Percentiles rank a stretch among this genome's conserved stretches.
Evolutionary conservation across 2,797 vertebrate genomes (phyloP).

Genomic region (Poecilia velifera): DNA sequence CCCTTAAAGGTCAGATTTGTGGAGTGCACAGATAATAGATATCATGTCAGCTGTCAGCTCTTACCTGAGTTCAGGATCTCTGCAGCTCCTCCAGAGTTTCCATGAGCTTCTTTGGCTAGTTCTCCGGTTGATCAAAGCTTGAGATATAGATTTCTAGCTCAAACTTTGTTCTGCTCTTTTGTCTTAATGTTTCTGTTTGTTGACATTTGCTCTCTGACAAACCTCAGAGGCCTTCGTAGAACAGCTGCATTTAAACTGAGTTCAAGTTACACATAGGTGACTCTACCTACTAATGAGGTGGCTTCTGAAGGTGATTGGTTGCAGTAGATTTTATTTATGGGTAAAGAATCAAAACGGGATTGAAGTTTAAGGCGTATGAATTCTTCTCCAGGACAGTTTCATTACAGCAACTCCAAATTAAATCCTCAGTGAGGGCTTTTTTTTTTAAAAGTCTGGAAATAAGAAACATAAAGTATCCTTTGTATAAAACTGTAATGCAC

Average conservation of each 20-base stretch:
- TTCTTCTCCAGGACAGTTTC: background rate
- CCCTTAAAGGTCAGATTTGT: background rate
- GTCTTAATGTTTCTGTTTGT: background rate
- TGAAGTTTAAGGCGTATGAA: background rate
- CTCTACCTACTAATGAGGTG: background rate
- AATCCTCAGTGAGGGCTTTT: background rate
- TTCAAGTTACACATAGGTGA: background rate
- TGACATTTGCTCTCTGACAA: background rate
- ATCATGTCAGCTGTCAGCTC: background rate
- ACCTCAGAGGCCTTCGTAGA: background rate
- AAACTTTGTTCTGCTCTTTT: background rate
- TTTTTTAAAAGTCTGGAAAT: background rate
- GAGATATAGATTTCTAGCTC: background rate
- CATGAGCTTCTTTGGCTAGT: background rate
- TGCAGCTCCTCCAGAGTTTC: background rate
- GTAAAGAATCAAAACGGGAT: background rate
- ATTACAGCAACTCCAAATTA: background rate
- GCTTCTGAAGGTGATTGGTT: background rate
- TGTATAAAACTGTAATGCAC: background rate
- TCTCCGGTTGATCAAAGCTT: background rate
- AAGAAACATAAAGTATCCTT: background rate
- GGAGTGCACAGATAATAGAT: background rate
- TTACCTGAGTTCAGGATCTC: background rate
- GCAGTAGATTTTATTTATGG: background rate
- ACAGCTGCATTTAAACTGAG: background rate